Evolutionary conservation across 2,797 vertebrate genomes (phyloP), one percentile per base, ranked within the genome.

Genomic region (Rhinatrema bivittatum): DNA sequence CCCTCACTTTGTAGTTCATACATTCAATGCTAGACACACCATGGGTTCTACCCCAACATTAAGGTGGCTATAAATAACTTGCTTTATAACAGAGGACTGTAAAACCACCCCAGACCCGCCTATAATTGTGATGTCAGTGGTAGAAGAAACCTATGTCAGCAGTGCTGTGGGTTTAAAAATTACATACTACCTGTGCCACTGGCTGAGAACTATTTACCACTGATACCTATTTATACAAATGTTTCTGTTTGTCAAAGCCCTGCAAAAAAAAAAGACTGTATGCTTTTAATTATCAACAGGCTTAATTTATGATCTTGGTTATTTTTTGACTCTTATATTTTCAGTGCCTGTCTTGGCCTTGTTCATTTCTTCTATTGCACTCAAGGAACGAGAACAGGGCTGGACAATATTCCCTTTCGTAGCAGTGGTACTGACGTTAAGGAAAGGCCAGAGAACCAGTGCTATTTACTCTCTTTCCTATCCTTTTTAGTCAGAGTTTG

Each of bases 91-190:
- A 71, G 65, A 56, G 56, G 2, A 20, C 3, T 0, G 1, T 52
- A 74, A 74, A 74, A 60, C 70, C 70, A 37, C 58, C 0, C 16
- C 27, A 49, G 46, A 44, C 32, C 6, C 1, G 24, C 24, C 35
- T 16, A 9, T 22, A 18, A 11, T 23, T 8, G 29, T 40, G 52
- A 37, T 1, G 4, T 30, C 42, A n/a, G 25, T 0, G 37, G 65
- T n/a, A n/a, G n/a, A n/a, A n/a, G n/a, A n/a, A n/a, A n/a, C n/a
- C 36, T 0, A 2, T 25, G 30, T 10, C 4, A 36, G 38, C 19
- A 51, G 33, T 1, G 4, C 14, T 9, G 25, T 35, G 16, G 42
- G 18, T 43, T 33, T 16, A 15, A 29, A 42, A 34, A 35, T 35
- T 40, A 17, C 15, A 26, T 8, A 13, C 4, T 1, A 1, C 5